Conservation (phyloP, 2,888 invertebrate genomes). For the Scaptomyza cyrtandrae region DNA sequence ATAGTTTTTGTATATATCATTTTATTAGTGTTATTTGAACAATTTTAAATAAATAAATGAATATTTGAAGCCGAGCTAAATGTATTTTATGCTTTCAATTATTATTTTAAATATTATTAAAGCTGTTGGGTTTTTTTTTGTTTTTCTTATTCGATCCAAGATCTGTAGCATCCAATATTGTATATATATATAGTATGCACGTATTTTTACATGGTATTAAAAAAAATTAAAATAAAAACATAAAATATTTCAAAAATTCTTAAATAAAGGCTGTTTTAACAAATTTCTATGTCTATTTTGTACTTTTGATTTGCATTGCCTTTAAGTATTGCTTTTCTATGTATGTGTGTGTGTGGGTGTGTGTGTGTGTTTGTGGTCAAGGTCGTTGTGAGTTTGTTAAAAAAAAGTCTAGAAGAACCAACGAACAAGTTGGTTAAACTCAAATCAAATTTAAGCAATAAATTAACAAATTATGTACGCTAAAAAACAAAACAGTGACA, state of each 20-base stretch:
- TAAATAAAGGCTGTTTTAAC: constrained; percentile 13
- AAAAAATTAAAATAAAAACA: not conserved
- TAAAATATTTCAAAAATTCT: not conserved
- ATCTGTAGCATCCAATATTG: constrained; percentile 5
- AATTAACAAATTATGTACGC: constrained; percentile 57
- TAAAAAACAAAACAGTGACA: constrained; percentile 46
- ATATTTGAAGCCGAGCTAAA: constrained; percentile 54
- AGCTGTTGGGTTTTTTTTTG: constrained; percentile 23
- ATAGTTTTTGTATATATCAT: not conserved
- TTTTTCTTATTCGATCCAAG: constrained; percentile 20
- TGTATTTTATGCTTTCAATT: constrained; percentile 28
- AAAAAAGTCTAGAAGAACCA: constrained; percentile 29
- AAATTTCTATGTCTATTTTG: constrained; percentile 54
- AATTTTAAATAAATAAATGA: constrained; percentile 34
- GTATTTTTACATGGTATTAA: constrained; percentile 1
- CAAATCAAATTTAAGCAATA: constrained; percentile 62
- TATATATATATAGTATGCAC: not conserved
- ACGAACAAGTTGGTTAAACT: constrained; percentile 44
- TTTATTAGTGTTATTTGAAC: not conserved
- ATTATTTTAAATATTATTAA: constrained; percentile 24
- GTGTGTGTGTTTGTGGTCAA: constrained; percentile 11
- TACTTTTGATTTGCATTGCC: constrained; percentile 60
- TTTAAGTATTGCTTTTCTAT: constrained; percentile 1
- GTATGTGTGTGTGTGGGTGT: constrained; percentile 2
- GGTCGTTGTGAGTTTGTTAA: constrained; percentile 17